Evolutionary conservation across 2,888 invertebrate genomes (phyloP).

Genomic region (Thereva nobilitata): DNA sequence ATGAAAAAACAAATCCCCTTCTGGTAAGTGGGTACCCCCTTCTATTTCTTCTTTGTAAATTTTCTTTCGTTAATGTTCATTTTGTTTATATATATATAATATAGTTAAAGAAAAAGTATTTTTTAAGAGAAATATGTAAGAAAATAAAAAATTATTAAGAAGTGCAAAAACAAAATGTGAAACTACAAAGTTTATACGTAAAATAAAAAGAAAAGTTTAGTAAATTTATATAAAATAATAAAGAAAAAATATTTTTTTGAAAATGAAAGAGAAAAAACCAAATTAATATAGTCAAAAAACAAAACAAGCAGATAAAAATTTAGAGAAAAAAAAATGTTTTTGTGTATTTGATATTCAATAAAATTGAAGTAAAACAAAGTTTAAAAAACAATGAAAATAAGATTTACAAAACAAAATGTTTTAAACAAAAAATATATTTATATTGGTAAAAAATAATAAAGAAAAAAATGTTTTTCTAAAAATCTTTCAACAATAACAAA

Average conservation of each 20-base stretch:
- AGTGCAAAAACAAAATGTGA: background rate
- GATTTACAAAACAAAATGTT: too few relatives aligned
- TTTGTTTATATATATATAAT: conserved; percentile 6
- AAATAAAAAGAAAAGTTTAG: conserved; percentile 28
- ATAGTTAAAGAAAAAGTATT: too few relatives aligned
- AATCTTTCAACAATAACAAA: too few relatives aligned
- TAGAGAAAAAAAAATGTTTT: conserved; percentile 29
- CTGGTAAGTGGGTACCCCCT: conserved; percentile 29
- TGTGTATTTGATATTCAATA: conserved; percentile 42
- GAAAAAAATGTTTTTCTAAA: too few relatives aligned
- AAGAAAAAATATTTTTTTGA: too few relatives aligned
- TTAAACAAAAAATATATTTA: too few relatives aligned
- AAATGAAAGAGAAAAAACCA: too few relatives aligned
- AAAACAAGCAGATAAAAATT: conserved; percentile 21
- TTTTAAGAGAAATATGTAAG: too few relatives aligned
- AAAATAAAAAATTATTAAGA: too few relatives aligned
- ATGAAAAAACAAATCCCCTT: conserved; percentile 13
- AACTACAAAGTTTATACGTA: conserved; percentile 39
- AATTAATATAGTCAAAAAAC: conserved; percentile 22
- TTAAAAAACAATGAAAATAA: conserved; percentile 28
- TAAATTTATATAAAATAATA: conserved; percentile 21
- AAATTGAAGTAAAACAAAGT: conserved; percentile 40
- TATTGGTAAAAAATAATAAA: too few relatives aligned
- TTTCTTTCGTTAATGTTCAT: conserved; percentile 23
- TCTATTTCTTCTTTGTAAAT: conserved; percentile 22